Percentiles rank a stretch among this genome's conserved stretches.
Conservation (phyloP, 2,888 invertebrate genomes). For the Sylvicola cinctus region DNA sequence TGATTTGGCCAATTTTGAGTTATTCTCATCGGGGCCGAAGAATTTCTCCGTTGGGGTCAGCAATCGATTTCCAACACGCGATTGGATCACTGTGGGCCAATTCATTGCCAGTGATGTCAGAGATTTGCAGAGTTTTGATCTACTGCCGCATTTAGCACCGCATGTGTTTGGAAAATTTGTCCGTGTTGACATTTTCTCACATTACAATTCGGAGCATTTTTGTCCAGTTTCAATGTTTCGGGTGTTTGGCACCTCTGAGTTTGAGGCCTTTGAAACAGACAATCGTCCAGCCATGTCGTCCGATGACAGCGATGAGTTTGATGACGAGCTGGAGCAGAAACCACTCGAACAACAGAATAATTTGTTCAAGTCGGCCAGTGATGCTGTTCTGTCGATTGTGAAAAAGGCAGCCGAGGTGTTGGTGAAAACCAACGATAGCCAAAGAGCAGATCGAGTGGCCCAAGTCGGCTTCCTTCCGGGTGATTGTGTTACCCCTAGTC, state of each 20-base stretch:
- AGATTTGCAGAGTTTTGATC: conserved; percentile 65
- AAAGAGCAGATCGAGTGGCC: conserved; percentile 26
- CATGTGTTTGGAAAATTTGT: conserved; percentile 67
- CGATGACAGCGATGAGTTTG: conserved; percentile 46
- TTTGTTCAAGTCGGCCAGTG: conserved; percentile 68
- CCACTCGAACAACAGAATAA: conserved; percentile 31
- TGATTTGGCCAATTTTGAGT: conserved; percentile 90
- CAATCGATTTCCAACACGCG: conserved; percentile 75
- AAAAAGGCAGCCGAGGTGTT: conserved; percentile 78
- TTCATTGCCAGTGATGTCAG: conserved; percentile 75
- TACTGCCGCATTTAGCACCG: conserved; percentile 41
- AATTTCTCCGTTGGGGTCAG: conserved; percentile 75
- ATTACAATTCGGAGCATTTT: conserved; percentile 92
- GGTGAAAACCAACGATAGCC: conserved; percentile 47
- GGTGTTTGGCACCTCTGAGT: conserved; percentile 84
- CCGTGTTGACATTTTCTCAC: conserved; percentile 77
- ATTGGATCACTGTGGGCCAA: conserved; percentile 77
- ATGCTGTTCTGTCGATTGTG: conserved; percentile 79
- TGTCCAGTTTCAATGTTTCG: conserved; percentile 93
- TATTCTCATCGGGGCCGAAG: conserved; percentile 92
- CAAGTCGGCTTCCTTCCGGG: conserved; percentile 19
- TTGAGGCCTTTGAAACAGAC: conserved; percentile 71
- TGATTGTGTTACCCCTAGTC: conserved; percentile 51
- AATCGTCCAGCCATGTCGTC: conserved; percentile 41
- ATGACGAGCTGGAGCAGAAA: conserved; percentile 29